Evolutionary conservation across 2,888 invertebrate species (phyloP), one percentile per base, ranked within the genome.

Genomic region (Serrognathus titanus): DNA sequence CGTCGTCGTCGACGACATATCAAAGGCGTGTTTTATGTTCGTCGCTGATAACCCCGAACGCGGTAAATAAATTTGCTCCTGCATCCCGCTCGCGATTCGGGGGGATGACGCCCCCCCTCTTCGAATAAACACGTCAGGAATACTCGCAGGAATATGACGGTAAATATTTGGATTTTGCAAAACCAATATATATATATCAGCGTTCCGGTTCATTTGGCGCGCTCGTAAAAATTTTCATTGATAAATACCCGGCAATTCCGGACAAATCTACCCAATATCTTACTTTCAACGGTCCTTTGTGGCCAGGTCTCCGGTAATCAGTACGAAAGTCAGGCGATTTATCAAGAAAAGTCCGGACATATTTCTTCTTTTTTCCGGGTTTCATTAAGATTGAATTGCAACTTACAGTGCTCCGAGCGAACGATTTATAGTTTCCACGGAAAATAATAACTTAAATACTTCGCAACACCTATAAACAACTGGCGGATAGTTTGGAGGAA

Each of bases 231-330:
- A 58, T 58, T 58, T 53, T 37, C 73, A 71, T 70, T 73, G 74
- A 74, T 71, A 72, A 73, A 73, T 73, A 71, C 69, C 65, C 58
- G 55, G 63, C 71, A 71, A 72, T 72, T 67, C 65, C 60, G 65
- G 67, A 73, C 71, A 72, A 74, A 73, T 73, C 73, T 71, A 66
- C 66, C 71, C 71, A 69, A 75, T 74, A 74, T 74, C 71, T 73
- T 71, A 71, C 70, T 70, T 70, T 65, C 70, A 75, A 78, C 79
- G 80, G 75, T 79, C 82, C 78, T 83, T 83, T 82, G 83, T 79
- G 82, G 82, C 79, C 75, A 73, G 74, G 77, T 76, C 77, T 13
- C 71, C 72, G 71, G 70, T 73, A 72, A 74, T 73, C 73, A 73
- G 70, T 62, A 72, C 71, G 70, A 73, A 73, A 73, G 73, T 71